Evolutionary conservation across 2,113 vertebrate species (phyloP).

Genomic region (Callipepla squamata): DNA sequence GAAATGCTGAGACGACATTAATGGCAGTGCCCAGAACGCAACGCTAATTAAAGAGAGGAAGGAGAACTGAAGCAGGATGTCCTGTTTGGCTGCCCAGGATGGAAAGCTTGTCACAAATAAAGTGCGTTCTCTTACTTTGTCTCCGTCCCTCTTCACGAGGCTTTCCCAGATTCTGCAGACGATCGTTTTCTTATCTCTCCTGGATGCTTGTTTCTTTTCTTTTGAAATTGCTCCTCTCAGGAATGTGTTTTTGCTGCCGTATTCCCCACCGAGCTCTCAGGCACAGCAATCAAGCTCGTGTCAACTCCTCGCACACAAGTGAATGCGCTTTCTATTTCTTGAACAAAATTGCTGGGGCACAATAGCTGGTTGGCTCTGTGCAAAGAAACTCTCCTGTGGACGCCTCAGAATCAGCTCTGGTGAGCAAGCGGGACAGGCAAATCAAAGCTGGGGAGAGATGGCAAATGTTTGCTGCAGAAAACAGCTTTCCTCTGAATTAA

Average conservation of each 20-base stretch:
- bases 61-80: constrained; percentile 80
- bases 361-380: background rate
- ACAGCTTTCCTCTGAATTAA: background rate
- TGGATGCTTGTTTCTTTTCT: constrained; percentile 34
- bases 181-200: constrained; percentile 51
- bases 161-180: constrained; percentile 44
- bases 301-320: background rate
- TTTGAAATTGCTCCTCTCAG: background rate
- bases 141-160: background rate
- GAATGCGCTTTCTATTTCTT: background rate
- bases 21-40: constrained; percentile 43
- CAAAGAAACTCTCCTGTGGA: constrained; percentile 3
- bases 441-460: constrained; percentile 18
- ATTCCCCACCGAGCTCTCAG: background rate
- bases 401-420: background rate
- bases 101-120: constrained; percentile 76
- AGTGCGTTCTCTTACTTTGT: constrained; percentile 54
- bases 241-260: background rate
- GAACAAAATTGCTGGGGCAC: background rate
- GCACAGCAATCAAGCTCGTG: background rate
- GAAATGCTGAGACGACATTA: constrained; percentile 71
- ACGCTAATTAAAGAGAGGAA: constrained; percentile 71
- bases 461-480: constrained; percentile 30
- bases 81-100: constrained; percentile 80
- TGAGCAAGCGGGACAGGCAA: background rate